These are phyloP conservation scores for Acrocephalus arundinaceus DNA, from an alignment of 2,113 vertebrate species.

Conservation along the genomic window DNA sequence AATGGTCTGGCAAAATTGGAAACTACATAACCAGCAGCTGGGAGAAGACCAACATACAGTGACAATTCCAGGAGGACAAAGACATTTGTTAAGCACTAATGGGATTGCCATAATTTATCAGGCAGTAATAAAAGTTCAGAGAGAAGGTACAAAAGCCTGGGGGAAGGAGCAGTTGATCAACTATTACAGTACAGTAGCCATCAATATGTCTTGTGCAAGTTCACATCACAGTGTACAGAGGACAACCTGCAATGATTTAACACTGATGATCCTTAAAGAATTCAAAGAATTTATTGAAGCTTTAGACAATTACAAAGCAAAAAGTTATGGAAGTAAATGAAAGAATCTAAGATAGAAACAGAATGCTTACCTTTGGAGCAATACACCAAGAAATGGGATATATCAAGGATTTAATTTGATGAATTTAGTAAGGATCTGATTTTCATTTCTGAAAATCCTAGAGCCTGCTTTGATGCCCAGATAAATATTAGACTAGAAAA, in stretches of 20 bases:
- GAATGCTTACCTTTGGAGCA: background rate
- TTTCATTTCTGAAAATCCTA: background rate
- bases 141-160: background rate
- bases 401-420: background rate
- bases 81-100: background rate
- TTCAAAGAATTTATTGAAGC: background rate
- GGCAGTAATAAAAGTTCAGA: background rate
- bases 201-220: background rate
- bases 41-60: background rate
- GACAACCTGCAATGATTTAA: background rate
- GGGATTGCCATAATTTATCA: background rate
- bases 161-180: background rate
- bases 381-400: background rate
- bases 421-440: conserved; percentile 2
- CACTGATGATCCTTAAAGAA: background rate
- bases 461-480: background rate
- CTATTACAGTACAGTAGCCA: background rate
- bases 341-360: background rate
- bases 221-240: background rate
- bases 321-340: background rate
- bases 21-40: background rate
- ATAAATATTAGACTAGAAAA: conserved; percentile 22
- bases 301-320: background rate
- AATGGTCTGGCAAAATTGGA: background rate
- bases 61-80: background rate